phyloP scores from a whole-genome alignment of 1,140 invertebrate genomes.

The Saxidomus purpurata region DNA sequence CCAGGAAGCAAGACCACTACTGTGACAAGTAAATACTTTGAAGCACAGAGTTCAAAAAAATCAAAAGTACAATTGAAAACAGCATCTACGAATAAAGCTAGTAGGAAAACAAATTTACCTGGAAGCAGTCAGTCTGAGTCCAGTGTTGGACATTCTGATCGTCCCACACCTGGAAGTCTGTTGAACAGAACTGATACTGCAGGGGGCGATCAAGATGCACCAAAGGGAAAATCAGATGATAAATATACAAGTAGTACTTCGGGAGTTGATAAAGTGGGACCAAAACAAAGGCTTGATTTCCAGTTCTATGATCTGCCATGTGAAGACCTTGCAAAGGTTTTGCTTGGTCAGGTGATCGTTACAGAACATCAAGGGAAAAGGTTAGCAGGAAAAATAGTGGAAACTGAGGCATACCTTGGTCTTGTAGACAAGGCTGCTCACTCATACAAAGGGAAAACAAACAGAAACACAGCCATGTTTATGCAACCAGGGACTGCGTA shows the following conservation, averaged over 20 bases:
- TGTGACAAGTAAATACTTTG: not conserved
- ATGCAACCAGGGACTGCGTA: constrained; percentile 93
- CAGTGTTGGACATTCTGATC: too few species aligned
- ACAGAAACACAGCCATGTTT: constrained; percentile 92
- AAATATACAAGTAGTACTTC: too few species aligned
- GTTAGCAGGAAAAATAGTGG: constrained; percentile 91
- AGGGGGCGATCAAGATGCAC: too few species aligned
- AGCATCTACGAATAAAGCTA: too few species aligned
- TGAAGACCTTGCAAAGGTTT: constrained; percentile 87
- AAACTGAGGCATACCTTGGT: constrained; percentile 93
- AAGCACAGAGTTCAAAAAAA: not conserved
- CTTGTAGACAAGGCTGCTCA: constrained; percentile 91
- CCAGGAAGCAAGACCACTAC: not conserved
- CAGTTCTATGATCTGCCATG: constrained; percentile 79
- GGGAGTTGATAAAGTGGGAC: not conserved
- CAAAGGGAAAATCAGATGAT: too few species aligned
- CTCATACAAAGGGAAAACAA: constrained; percentile 90
- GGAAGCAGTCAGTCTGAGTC: too few species aligned
- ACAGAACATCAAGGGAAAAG: constrained; percentile 84
- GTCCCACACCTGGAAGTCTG: too few species aligned
- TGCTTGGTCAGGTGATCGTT: constrained; percentile 89
- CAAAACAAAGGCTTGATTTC: constrained; percentile 49
- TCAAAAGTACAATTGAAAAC: too few species aligned
- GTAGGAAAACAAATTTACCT: too few species aligned
- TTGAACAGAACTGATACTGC: too few species aligned